A percentile compares a stretch with the other conserved stretches of the same genome.
These are phyloP conservation scores for Rhynchophorus ferrugineus DNA, from an alignment of 1,140 invertebrate genomes.

Conservation along the genomic window DNA sequence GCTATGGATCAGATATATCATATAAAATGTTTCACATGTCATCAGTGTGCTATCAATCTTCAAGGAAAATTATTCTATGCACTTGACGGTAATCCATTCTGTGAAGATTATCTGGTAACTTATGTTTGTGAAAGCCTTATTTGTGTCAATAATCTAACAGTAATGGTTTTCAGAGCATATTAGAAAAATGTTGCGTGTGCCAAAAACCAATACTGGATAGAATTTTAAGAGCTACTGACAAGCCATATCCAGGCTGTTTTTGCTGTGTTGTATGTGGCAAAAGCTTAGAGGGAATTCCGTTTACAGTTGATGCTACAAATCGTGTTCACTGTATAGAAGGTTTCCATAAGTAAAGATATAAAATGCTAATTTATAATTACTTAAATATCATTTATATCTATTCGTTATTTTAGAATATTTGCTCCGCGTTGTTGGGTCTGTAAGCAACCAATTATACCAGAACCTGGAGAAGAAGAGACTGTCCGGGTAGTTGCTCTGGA, in stretches of 20 bases:
- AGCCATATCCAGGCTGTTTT: conserved; percentile 97
- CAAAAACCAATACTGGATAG: conserved; percentile 87
- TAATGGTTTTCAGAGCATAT: conserved; percentile 72
- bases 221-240: conserved; percentile 92
- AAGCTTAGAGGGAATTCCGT: conserved; percentile 94
- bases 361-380: too few relatives aligned
- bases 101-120: conserved; percentile 90
- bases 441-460: conserved; percentile 91
- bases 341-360: conserved; percentile 85
- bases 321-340: conserved; percentile 98
- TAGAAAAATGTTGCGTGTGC: conserved; percentile 98
- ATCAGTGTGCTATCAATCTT: conserved; percentile 79
- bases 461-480: conserved; percentile 91
- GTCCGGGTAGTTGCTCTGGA: conserved; percentile 95
- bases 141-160: too few relatives aligned
- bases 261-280: conserved; percentile 91
- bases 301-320: conserved; percentile 96
- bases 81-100: conserved; percentile 87
- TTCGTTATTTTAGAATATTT: conserved; percentile 71
- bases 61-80: conserved; percentile 93
- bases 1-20: conserved; percentile 96
- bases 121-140: too few relatives aligned
- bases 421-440: conserved; percentile 96
- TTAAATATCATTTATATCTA: too few relatives aligned
- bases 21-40: conserved; percentile 89